phyloP scores from a whole-genome alignment of 2,797 vertebrate species.

The Lindbergichthys nudifrons region DNA sequence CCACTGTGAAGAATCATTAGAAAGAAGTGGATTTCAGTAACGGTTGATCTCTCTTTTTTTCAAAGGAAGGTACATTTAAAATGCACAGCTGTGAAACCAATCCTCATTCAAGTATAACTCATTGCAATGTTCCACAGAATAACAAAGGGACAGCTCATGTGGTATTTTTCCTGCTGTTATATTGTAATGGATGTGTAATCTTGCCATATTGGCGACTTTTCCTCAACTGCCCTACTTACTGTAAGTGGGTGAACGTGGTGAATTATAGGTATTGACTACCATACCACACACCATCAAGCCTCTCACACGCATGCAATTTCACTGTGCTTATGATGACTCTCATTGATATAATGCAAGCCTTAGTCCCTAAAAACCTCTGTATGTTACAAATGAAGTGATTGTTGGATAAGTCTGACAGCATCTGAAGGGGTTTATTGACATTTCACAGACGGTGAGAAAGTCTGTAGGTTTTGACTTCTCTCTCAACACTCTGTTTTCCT shows the following conservation, averaged over 20 bases:
- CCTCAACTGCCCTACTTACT: not conserved
- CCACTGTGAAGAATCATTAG: not conserved
- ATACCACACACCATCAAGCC: not conserved
- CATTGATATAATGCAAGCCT: not conserved
- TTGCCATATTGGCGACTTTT: not conserved
- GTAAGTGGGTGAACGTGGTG: not conserved
- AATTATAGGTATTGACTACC: slow-evolving; percentile 8
- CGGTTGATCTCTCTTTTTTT: not conserved
- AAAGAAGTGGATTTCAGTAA: not conserved
- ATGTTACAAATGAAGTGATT: not conserved
- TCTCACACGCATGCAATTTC: not conserved
- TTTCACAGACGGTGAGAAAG: not conserved
- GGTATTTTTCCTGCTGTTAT: not conserved
- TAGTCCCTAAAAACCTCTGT: not conserved
- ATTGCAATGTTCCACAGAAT: not conserved
- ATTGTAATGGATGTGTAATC: slow-evolving; percentile 4
- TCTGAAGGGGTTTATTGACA: not conserved
- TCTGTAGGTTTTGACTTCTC: not conserved
- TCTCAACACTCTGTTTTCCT: not conserved
- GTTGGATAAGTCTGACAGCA: not conserved
- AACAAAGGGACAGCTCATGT: not conserved
- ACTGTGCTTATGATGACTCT: not conserved
- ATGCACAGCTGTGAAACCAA: not conserved
- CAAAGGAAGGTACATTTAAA: not conserved
- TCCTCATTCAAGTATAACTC: not conserved